Evolutionary conservation across 2,113 vertebrate genomes (phyloP), one percentile per base, ranked within the genome.

Genomic region (Synodontis membranacea): DNA sequence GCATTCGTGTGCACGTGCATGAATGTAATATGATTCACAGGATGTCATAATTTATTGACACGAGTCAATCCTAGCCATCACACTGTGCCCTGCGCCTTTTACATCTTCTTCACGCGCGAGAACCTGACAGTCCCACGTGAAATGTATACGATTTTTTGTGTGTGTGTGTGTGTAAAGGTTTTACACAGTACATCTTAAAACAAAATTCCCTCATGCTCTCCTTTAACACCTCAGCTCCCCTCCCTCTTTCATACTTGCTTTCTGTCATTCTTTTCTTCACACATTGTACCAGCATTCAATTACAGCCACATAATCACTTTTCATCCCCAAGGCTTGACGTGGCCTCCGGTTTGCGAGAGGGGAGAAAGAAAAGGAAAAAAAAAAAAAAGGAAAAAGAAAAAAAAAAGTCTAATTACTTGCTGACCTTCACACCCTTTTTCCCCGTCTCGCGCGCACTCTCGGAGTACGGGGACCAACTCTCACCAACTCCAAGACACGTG

Each of bases 291-390:
- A 84, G 88, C 93, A 93, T 94, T 94, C 93, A 93, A 93, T 94
- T 93, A 94, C 92, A 90, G 91, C 89, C 91, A 91, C 90, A 93
- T 93, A 94, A 95, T 95, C 93, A 92, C 92, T 94, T 93, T 92
- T 93, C 90, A 91, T 94, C 92, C 93, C 92, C 89, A 89, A 93
- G 93, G 94, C 93, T 90, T 88, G 91, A 93, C 91, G 89, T 84
- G 92, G 92, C 92, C 91, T 91, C 90, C 84, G 89, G 80, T 92
- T 89, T 86, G 91, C 91, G 89, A 92, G 90, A 90, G 68, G 56
- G n/a, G 44, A 19, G 48, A 56, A 66, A 66, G 11, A 34, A 58
- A n/a, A n/a, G n/a, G n/a, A n/a, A n/a, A n/a, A n/a, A n/a, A n/a
- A n/a, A n/a, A n/a, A n/a, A n/a, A n/a, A n/a, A n/a, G n/a, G n/a